Evolutionary conservation across 2,797 vertebrate species (phyloP), one percentile per base, ranked within the genome.

Genomic region (Gadopsis marmoratus): DNA sequence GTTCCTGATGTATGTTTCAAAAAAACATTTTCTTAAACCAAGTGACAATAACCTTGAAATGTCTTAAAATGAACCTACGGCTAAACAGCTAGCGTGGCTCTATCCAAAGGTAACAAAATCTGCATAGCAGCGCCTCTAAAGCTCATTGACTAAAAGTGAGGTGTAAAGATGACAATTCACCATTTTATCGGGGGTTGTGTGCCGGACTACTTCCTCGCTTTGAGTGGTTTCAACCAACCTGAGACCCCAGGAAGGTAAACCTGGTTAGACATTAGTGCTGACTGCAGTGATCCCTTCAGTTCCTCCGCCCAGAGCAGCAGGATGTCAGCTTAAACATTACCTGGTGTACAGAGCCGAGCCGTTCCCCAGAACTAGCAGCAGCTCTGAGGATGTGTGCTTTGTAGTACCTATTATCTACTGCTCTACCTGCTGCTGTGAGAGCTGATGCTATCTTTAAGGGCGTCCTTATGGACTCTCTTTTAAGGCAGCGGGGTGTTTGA

Each of bases 261-360:
- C 16, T 72, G 56, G 23, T 94, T 92, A 94, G 81, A 77, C 77
- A 94, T 94, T 93, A 89, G 71, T 64, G 85, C 90, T 93, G 93
- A 92, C 88, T 75, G 67, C 74, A 81, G 87, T 58, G 84, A 83
- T 86, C 83, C 56, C 53, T 66, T 50, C 47, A 80, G 81, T 70
- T 81, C 68, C 79, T 89, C 87, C 77, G 71, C 80, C 80, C 62
- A 58, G 71, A 84, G 71, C 82, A 79, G 89, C 94, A 94, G 92
- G 91, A 93, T 90, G 85, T 74, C 69, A 77, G 92, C 93, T 96
- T 95, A 95, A 95, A 95, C 84, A 94, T 96, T 95, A 92, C 83
- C 79, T 48, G 17, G 47, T 66, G 73, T 59, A 55, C 84, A 63
- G 73, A 53, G 55, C 56, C 33, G 6, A 81, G 58, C 64, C 51